Conservation (phyloP, 2,888 invertebrate genomes). For the Drosophila pegasa region DNA sequence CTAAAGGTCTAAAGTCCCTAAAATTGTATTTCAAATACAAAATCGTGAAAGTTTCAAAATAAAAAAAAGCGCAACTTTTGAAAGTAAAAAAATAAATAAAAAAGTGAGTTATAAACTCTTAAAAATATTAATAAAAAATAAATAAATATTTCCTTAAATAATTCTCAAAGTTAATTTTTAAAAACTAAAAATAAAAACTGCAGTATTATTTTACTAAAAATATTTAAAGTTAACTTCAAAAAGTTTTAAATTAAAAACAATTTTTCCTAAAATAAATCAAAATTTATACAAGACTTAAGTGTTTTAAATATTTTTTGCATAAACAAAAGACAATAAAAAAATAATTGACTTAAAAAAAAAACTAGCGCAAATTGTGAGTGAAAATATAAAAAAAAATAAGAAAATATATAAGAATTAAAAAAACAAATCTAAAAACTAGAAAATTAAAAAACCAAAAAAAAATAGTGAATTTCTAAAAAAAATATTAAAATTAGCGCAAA, state of each 20-base stretch:
- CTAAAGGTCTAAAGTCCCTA: constrained; percentile 36
- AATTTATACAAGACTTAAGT: constrained; percentile 23
- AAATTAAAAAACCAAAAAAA: constrained; percentile 24
- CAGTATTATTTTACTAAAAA: constrained; percentile 56
- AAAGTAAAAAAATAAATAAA: constrained; percentile 15
- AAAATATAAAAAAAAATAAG: constrained; percentile 24
- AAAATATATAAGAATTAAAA: constrained; percentile 8
- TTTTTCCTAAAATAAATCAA: constrained; percentile 20
- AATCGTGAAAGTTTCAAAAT: constrained; percentile 5
- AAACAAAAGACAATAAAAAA: constrained; percentile 40
- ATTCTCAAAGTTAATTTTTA: constrained; percentile 9
- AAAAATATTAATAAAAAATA: neutral
- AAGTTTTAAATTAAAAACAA: neutral
- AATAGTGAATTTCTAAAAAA: constrained; percentile 36
- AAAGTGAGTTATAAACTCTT: constrained; percentile 29
- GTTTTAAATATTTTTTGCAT: constrained; percentile 24
- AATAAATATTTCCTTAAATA: constrained; percentile 1
- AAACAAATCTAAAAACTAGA: constrained; percentile 18
- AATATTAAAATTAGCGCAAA: constrained; percentile 29
- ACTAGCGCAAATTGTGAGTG: constrained; percentile 46
- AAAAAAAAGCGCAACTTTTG: constrained; percentile 16
- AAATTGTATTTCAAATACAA: constrained; percentile 38
- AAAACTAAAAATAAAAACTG: constrained; percentile 20
- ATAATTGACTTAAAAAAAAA: constrained; percentile 8
- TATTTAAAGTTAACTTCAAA: neutral